Base-by-base conservation (phyloP, 1,140 invertebrate genomes). In the Wasmannia auropunctata region DNA sequence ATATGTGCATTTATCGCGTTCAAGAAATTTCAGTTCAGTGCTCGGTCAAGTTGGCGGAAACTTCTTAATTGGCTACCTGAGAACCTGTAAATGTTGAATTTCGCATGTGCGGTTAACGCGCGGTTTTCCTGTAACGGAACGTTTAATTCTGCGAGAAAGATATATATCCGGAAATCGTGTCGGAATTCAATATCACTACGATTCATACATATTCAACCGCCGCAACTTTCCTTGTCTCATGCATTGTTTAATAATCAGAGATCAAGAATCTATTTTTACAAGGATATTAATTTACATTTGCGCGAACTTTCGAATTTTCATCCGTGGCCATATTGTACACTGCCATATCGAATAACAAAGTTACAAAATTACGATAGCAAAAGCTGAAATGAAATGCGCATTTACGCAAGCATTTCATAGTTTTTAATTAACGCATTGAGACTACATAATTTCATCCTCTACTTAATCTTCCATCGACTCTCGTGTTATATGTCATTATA, bases 191-290 rank as follows among this genome's bases (percentile, higher is more conserved):
- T 70, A 81, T 37, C 19, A 16, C 5, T n/a, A 10, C 16, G 11
- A 8, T 8, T 43, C 79, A 43, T 58, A 16, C 19, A 70, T 72
- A 83, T 83, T 83, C 79, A 60, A n/a, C 7, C 5, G 14, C 34
- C 25, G 28, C 11, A 43, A 81, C 7, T 72, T 83, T 72, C n/a
- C 65, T 72, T 43, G 19, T 56, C 5, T 69, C 37, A 34, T 72
- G 16, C 51, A 72, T 70, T 58, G 28, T 72, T n/a, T 58, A 72
- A 83, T 34, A 37, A 6, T 10, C 25, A 7, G 16, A 14, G 10
- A 58, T 43, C 19, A 19, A 14, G 2, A 16, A 43, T 58, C 19
- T 25, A 56, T 40, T 56, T 37, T 22, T 80, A 40, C 4, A 16
- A 56, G n/a, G 7, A 58, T 31, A 31, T 83, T 58, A 70, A 46